These are phyloP conservation scores for Sarcophaga bullata DNA, from an alignment of 1,140 invertebrate species.

Conservation along the genomic window DNA sequence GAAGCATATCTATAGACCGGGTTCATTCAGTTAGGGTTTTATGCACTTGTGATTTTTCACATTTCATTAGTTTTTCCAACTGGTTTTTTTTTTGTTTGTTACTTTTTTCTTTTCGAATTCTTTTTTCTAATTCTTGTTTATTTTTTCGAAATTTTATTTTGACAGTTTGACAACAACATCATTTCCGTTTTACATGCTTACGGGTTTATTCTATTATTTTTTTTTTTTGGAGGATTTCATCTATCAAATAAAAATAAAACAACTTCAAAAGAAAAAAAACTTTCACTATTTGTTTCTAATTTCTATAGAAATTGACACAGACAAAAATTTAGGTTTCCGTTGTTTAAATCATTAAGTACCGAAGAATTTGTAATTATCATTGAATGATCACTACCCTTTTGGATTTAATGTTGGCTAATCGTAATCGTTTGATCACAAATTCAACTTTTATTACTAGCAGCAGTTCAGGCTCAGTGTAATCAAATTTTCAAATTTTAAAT, in stretches of 20 bases:
- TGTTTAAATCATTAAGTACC: not conserved
- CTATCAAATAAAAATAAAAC: not conserved
- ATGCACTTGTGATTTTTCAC: constrained; percentile 39
- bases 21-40: constrained; percentile 10
- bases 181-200: constrained; percentile 14
- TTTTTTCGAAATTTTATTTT: not conserved
- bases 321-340: not conserved
- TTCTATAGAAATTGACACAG: not conserved
- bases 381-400: too few species aligned
- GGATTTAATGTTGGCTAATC: too few species aligned
- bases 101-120: not conserved
- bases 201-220: not conserved
- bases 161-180: not conserved
- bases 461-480: too few species aligned
- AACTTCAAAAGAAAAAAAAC: not conserved
- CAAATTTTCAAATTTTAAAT: too few species aligned
- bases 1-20: not conserved
- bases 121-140: not conserved
- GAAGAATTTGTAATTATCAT: not conserved
- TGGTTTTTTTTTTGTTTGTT: not conserved
- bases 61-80: constrained; percentile 32
- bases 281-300: constrained; percentile 3
- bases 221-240: not conserved
- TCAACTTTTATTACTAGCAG: too few species aligned
- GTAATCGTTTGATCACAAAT: too few species aligned